Base-by-base conservation (phyloP, 2,113 vertebrate genomes). In the Struthidea cinerea region DNA sequence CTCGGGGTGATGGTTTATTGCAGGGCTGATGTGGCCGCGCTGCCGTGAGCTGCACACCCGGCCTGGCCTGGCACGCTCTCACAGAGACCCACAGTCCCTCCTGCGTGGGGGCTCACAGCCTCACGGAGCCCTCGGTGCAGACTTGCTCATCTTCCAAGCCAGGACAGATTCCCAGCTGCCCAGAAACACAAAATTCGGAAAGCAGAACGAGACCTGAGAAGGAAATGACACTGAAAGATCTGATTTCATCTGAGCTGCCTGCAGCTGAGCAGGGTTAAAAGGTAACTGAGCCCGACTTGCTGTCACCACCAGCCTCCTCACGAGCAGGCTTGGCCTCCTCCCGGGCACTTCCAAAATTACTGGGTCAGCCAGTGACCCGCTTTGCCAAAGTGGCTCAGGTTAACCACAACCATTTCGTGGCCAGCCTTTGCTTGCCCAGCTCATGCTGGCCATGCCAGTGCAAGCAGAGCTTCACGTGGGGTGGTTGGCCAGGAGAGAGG, bases 61-160 rank as follows among this genome's bases (percentile, higher is more conserved):
- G 89, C 57, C 35, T 2, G 1, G 78, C 61, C 21, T 4, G 9
- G 23, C 74, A 6, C 1, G 1, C 47, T 80, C 16, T 16, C 20
- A 8, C 2, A 2, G 63, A 32, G 27, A 61, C 27, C 16, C 59
- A 14, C 5, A 2, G 55, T 3, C 21, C 1, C 0, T n/a, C n/a
- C n/a, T n/a, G n/a, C n/a, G n/a, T n/a, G n/a, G n/a, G n/a, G n/a
- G n/a, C n/a, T n/a, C n/a, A n/a, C n/a, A n/a, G n/a, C n/a, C n/a
- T n/a, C 37, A 44, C 14, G 3, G 53, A 67, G 56, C 35, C n/a
- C 67, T 88, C 9, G 0, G 0, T 0, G 0, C 67, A 84, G 55
- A 20, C 70, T 32, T 52, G 77, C 49, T 64, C 37, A 7, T 57
- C 84, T 50, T 55, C 50, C 59, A 33, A 67, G 83, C 46, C 18